These are phyloP conservation scores for Drosophila mayaguana DNA, from an alignment of 2,888 invertebrate species.

Conservation along the genomic window DNA sequence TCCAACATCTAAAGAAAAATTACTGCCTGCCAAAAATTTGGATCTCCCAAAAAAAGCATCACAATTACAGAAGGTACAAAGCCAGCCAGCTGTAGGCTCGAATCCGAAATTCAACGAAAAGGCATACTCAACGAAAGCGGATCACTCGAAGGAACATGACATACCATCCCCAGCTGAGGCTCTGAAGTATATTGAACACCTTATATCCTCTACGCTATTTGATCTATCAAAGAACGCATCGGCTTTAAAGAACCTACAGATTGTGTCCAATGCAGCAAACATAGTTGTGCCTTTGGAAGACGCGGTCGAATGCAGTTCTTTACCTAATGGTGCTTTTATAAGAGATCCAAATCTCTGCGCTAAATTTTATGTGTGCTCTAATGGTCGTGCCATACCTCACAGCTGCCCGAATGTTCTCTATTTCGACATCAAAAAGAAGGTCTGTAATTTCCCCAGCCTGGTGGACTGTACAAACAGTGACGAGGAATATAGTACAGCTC, in stretches of 20 bases:
- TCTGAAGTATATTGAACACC: background rate
- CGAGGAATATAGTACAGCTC: background rate
- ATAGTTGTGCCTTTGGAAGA: background rate
- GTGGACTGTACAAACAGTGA: conserved; percentile 53
- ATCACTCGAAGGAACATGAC: background rate
- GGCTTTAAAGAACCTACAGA: background rate
- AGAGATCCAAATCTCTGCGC: conserved; percentile 43
- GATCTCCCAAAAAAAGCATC: background rate
- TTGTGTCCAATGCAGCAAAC: background rate
- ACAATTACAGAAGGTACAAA: background rate
- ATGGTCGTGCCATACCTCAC: conserved; percentile 48
- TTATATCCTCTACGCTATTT: background rate
- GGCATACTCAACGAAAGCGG: background rate
- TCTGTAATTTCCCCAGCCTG: conserved; percentile 59
- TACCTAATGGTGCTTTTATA: conserved; percentile 50
- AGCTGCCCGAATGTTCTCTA: conserved; percentile 49
- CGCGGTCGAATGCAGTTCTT: conserved; percentile 17
- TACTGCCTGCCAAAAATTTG: background rate
- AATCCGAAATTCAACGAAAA: too few species aligned
- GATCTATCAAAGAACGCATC: background rate
- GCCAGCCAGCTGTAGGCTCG: background rate
- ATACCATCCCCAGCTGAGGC: background rate
- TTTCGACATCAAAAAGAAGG: conserved; percentile 51
- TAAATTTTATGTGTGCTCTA: conserved; percentile 61
- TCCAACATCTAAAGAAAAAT: background rate